Evolutionary conservation across 2,888 invertebrate genomes (phyloP).

Genomic region (Caenorhabditis panamensis): DNA sequence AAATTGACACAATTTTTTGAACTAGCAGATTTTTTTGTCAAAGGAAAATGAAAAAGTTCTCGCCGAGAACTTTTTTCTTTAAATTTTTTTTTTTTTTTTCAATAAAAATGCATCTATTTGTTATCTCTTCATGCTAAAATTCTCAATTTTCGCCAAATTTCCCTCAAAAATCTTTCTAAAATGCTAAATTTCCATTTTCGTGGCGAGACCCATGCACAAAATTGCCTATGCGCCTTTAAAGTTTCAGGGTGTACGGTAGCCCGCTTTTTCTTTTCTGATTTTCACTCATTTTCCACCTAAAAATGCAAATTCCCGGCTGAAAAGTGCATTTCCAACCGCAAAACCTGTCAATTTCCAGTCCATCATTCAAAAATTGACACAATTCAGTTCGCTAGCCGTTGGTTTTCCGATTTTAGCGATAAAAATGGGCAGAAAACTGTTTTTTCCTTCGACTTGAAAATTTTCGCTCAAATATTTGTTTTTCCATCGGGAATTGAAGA

Average conservation of each 20-base stretch:
- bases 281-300: background rate
- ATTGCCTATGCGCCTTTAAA: constrained; percentile 9
- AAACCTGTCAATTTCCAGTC: constrained; percentile 6
- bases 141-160: too few relatives aligned
- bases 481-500: background rate
- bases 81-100: too few relatives aligned
- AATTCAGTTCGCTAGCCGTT: too few relatives aligned
- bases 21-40: too few relatives aligned
- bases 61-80: too few relatives aligned
- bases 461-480: constrained; percentile 5
- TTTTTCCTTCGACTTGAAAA: background rate
- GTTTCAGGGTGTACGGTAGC: background rate
- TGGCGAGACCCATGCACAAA: background rate
- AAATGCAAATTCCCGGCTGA: constrained; percentile 3
- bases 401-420: background rate
- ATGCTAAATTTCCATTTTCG: too few relatives aligned
- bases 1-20: too few relatives aligned
- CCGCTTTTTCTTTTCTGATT: background rate
- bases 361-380: constrained; percentile 4
- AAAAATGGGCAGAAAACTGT: background rate
- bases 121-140: too few relatives aligned
- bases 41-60: too few relatives aligned
- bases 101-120: too few relatives aligned
- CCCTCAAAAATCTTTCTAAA: background rate
- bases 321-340: constrained; percentile 5